phyloP scores from a whole-genome alignment of 2,888 invertebrate genomes.

The Eristalis intricaria region DNA sequence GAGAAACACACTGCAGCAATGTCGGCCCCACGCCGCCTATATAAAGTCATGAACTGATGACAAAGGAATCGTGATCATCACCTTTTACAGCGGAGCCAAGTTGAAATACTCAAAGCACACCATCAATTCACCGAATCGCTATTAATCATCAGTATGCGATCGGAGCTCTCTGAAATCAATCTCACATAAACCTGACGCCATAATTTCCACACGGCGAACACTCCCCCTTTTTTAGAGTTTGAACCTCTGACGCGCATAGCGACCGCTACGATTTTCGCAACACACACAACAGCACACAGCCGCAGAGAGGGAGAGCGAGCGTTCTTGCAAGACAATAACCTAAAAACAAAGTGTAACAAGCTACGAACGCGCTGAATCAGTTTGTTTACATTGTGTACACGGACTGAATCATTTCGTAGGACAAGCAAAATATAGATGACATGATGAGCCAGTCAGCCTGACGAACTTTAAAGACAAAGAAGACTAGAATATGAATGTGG shows the following conservation, averaged over 20 bases:
- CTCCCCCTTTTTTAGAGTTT: slow-evolving; percentile 53
- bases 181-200: slow-evolving; percentile 26
- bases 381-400: slow-evolving; percentile 43
- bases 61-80: neutral
- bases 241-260: slow-evolving; percentile 47
- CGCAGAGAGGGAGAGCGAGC: neutral
- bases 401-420: slow-evolving; percentile 35
- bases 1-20: neutral
- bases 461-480: neutral
- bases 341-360: slow-evolving; percentile 11
- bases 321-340: neutral
- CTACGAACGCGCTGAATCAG: slow-evolving; percentile 36
- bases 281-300: too few relatives aligned
- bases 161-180: slow-evolving; percentile 27
- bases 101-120: neutral
- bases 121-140: neutral
- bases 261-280: neutral
- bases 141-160: slow-evolving; percentile 47
- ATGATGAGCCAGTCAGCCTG: neutral
- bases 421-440: slow-evolving; percentile 27
- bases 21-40: neutral
- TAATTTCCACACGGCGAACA: slow-evolving; percentile 18
- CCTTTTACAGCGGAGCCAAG: neutral
- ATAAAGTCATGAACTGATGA: neutral
- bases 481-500: neutral